A percentile compares a stretch with the other conserved stretches of the same genome.
phyloP scores from a whole-genome alignment of 2,113 vertebrate species.

The Nycticorax nycticorax region DNA sequence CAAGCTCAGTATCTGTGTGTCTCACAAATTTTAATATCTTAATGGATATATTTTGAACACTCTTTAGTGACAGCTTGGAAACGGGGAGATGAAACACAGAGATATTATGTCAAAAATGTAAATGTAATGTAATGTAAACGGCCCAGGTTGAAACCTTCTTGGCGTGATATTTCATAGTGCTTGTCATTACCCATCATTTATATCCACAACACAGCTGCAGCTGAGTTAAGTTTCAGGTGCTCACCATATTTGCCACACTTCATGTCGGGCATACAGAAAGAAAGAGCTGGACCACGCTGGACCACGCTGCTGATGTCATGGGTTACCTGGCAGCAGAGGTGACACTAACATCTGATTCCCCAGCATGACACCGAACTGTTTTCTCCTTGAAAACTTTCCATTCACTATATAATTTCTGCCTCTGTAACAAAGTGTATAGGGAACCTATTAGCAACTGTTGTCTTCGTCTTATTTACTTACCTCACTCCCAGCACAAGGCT shows the following conservation, averaged over 20 bases:
- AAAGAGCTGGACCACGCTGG: neutral
- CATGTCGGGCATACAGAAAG: neutral
- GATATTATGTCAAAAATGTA: neutral
- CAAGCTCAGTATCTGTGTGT: neutral
- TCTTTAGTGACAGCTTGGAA: neutral
- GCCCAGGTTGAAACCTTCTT: neutral
- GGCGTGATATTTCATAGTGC: fast-evolving
- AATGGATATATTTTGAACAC: neutral
- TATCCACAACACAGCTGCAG: neutral
- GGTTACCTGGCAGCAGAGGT: neutral
- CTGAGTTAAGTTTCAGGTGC: neutral
- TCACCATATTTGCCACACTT: fast-evolving
- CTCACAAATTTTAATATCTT: neutral
- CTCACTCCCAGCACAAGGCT: neutral
- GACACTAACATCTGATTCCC: neutral
- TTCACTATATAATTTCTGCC: neutral
- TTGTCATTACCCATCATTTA: neutral
- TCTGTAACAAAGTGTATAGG: neutral
- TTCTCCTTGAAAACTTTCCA: neutral
- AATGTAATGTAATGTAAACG: neutral
- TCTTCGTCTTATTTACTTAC: neutral
- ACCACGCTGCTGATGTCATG: neutral
- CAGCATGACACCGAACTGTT: neutral
- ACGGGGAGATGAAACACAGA: neutral
- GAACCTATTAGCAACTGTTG: neutral